A percentile compares a stretch with the other conserved stretches of the same genome.
These are phyloP conservation scores for Perognathus longimembris DNA, from an alignment of 2,113 vertebrate genomes.

Conservation along the genomic window DNA sequence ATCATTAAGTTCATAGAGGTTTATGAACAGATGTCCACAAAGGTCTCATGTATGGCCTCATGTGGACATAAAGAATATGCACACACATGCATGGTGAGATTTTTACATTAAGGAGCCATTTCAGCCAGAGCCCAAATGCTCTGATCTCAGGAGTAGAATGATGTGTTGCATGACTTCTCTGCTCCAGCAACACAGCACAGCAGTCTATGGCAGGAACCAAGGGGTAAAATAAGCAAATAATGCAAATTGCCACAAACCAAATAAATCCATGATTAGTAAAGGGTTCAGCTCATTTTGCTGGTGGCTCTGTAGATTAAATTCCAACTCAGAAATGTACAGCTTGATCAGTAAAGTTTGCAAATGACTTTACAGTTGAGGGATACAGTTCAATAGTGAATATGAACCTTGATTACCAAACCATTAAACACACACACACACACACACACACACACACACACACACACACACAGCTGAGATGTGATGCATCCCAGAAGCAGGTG, in stretches of 20 bases:
- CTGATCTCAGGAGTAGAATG: conserved; percentile 26
- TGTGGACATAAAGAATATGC: not conserved
- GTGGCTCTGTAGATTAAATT: conserved; percentile 79
- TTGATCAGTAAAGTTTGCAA: conserved; percentile 86
- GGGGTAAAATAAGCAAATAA: conserved; percentile 84
- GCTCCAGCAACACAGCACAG: conserved; percentile 61
- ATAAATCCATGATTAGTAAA: conserved; percentile 84
- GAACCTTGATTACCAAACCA: conserved; percentile 74
- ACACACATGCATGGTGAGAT: not conserved
- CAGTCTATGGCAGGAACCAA: conserved; percentile 31
- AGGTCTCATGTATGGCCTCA: not conserved
- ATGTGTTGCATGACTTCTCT: conserved; percentile 65
- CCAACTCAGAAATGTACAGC: conserved; percentile 74
- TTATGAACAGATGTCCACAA: not conserved
- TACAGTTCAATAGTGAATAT: conserved; percentile 77
- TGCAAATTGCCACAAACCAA: conserved; percentile 84
- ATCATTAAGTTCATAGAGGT: conserved; percentile 13
- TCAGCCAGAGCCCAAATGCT: conserved; percentile 19
- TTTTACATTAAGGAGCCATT: conserved; percentile 36
- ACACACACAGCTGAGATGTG: conserved; percentile 78
- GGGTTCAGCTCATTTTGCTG: conserved; percentile 81
- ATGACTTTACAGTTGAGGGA: conserved; percentile 85
- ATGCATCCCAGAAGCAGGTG: conserved; percentile 83
- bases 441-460: not conserved
- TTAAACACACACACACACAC: conserved; percentile 71